Base-by-base conservation (phyloP, 2,888 invertebrate species). In the Tenthredo notha region DNA sequence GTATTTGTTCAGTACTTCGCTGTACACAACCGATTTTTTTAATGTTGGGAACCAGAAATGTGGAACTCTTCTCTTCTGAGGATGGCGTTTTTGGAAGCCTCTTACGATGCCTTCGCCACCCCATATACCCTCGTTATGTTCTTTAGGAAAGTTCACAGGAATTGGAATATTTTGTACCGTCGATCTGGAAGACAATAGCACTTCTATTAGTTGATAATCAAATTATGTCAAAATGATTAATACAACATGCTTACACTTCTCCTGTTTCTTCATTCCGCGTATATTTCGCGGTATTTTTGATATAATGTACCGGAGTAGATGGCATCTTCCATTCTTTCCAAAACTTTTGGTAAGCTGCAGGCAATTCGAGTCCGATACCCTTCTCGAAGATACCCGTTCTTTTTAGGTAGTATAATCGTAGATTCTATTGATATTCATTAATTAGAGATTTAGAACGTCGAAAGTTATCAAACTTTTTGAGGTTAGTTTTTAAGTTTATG, bases 101-200 rank as follows among this genome's bases (percentile, higher is more conserved):
- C 98, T 97, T 33, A 99, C 94, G 0, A 99, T 95, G 50, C 97
- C 98, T 94, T 99, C 99, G 10, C 99, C 99, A 87, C 99, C 99
- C 99, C 99, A 99, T 87, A 99, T 94, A 50, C 99, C 99, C 72
- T 96, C 91, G 92, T 99, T 94, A 85, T 96, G 94, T 94, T 99
- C 98, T 61, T 95, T 94, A 0, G 99, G 97, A 92, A 96, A 97
- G 87, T 95, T 95, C 1, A 98, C 91, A 0, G 97, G 97, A 47
- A 99, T 93, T 47, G 97, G 96, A 67, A 96, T 90, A 94, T 98
- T 97, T 92, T 98, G 97, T 78, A 98, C 94, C 0, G 96, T 96
- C 85, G 94, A 92, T 15, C 96, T 96, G 88, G 37, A 92, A 89
- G 80, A 40, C 5, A 21, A 43, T 21, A 18, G 54, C 2, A n/a